phyloP scores from a whole-genome alignment of 2,797 vertebrate genomes.

The Phrynocephalus forsythii region DNA sequence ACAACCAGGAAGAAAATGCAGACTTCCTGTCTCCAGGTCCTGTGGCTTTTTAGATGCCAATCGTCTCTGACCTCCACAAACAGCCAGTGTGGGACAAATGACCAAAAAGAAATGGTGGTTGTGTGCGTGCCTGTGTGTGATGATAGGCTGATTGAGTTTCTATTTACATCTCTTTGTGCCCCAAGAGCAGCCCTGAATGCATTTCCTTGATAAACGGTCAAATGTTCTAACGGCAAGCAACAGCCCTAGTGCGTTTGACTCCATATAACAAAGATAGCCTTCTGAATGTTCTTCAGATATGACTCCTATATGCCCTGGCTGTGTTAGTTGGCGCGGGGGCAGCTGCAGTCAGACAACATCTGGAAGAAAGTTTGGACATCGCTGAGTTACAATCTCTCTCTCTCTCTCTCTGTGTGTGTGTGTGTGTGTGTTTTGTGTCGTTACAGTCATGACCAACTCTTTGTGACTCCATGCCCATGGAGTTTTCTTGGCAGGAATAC shows the following conservation, averaged over 20 bases:
- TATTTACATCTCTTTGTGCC: background rate
- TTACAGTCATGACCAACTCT: too few relatives aligned
- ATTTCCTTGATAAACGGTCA: background rate
- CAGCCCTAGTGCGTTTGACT: background rate
- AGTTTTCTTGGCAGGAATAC: too few relatives aligned
- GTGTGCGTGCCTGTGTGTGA: too few relatives aligned
- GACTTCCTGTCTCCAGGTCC: constrained; percentile 7
- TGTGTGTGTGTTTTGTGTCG: too few relatives aligned
- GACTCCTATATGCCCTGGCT: background rate
- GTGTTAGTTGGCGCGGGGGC: background rate
- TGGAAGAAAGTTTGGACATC: too few relatives aligned
- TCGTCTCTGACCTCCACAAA: constrained; percentile 18
- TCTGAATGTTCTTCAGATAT: background rate
- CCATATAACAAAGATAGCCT: background rate
- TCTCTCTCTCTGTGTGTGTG: too few relatives aligned
- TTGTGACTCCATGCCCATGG: too few relatives aligned
- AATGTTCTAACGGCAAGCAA: background rate
- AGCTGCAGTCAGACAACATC: background rate
- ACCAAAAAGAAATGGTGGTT: background rate
- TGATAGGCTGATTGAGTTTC: background rate
- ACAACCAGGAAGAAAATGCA: background rate
- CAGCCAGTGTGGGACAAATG: constrained; percentile 25
- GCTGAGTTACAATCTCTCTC: background rate
- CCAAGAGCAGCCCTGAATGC: too few relatives aligned
- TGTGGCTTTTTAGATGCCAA: constrained; percentile 31